Conservation (phyloP, 2,797 vertebrate species). For the Myioborus melanocephalus region DNA sequence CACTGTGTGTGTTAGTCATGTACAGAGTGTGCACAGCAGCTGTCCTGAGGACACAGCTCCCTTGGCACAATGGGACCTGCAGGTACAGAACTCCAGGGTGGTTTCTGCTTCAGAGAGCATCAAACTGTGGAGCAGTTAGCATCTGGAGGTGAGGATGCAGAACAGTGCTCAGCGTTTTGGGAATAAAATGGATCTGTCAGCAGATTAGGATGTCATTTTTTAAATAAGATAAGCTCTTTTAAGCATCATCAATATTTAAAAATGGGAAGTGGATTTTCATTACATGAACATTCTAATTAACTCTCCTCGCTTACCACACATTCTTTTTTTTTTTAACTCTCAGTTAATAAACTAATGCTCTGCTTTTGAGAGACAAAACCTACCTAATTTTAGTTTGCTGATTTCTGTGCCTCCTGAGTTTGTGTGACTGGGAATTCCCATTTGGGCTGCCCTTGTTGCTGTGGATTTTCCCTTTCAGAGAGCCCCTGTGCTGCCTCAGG, state of each 20-base stretch:
- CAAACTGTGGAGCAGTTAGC: neutral
- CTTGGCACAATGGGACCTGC: rapidly evolving
- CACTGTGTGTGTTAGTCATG: neutral
- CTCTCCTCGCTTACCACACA: neutral
- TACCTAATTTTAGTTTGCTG: neutral
- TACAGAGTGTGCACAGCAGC: neutral
- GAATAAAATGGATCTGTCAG: neutral
- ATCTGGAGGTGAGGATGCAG: neutral
- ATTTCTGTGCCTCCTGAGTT: neutral
- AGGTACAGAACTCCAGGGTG: neutral
- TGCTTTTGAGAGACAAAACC: neutral
- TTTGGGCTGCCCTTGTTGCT: neutral
- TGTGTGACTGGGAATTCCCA: neutral
- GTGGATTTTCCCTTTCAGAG: neutral
- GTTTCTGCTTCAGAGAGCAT: neutral
- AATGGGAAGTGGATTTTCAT: neutral
- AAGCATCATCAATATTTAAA: neutral
- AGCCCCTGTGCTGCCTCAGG: neutral
- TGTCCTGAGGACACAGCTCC: neutral
- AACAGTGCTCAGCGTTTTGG: neutral
- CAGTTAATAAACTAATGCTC: neutral
- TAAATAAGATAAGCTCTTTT: neutral
- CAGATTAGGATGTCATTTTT: neutral
- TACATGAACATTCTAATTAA: neutral
- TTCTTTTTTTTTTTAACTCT: neutral